Base-by-base conservation (phyloP, 1,140 invertebrate genomes). In the Bombus waltoni region DNA sequence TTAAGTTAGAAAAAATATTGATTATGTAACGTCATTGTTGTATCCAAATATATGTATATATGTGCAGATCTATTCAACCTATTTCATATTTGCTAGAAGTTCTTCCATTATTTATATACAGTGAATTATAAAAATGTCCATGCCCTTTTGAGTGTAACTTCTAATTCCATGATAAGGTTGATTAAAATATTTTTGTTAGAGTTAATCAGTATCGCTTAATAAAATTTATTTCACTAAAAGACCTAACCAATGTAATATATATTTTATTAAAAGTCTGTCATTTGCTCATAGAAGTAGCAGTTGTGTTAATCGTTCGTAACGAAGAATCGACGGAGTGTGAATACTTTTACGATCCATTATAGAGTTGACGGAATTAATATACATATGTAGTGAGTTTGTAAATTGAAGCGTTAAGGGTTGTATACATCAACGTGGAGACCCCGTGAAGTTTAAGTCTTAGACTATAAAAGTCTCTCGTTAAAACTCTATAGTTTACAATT, bases 11-110 rank as follows among this genome's bases (percentile, higher is more conserved):
- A n/a, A 75, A 76, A n/a, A 11, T 73, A 3, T 6, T 22, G 5
- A 44, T 78, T 84, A 78, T n/a, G 32, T 84, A 84, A 78, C 11
- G 0, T 10, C 11, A 62, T 59, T 59, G 9, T 77, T 22, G 47
- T 66, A 32, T 0, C 0, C 25, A 40, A 68, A n/a, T 62, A 32
- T 47, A 22, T 47, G 53, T n/a, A 28, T 32, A 40, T 68, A 10
- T 66, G 15, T 22, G 28, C 59, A n/a, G 9, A 62, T 62, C 11
- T 62, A 62, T 62, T n/a, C 11, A n/a, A 62, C 11, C 11, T 62
- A 13, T n/a, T 62, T 62, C 59, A 62, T n/a, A 18, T 66, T 13
- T 66, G 47, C 1, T 53, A 53, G 47, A 22, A 53, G 5, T 53
- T 53, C 6, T 66, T 66, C 6, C 65, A 32, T 32, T 13, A 66